phyloP scores from a whole-genome alignment of 2,113 vertebrate species.

The Plotosus lineatus region DNA sequence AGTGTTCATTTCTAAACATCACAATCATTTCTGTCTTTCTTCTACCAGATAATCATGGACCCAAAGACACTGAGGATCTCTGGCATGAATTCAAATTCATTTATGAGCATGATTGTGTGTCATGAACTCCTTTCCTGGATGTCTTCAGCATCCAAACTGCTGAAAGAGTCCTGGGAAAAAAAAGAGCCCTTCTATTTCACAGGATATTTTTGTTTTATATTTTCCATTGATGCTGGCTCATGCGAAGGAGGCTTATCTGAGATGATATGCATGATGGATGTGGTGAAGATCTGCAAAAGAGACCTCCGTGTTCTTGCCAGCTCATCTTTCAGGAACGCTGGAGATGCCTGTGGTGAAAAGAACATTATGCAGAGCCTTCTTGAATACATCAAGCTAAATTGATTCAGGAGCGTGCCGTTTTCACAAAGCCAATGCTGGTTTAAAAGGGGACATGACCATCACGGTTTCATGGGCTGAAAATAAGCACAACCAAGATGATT shows the following conservation, averaged over 20 bases:
- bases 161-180: background rate
- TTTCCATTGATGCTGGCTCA: background rate
- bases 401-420: constrained; percentile 7
- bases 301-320: constrained; percentile 35
- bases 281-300: constrained; percentile 35
- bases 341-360: constrained; percentile 46
- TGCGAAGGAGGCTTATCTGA: background rate
- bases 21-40: background rate
- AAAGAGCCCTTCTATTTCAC: background rate
- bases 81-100: background rate
- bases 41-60: background rate
- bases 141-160: background rate
- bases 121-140: background rate
- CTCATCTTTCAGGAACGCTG: constrained; percentile 28
- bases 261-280: constrained; percentile 41
- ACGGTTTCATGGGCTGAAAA: no score
- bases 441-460: background rate
- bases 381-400: background rate
- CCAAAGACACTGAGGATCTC: background rate
- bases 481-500: background rate
- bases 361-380: constrained; percentile 34
- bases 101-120: background rate
- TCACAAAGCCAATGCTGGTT: background rate
- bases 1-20: background rate
- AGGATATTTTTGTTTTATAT: background rate